Conservation (phyloP, 2,113 vertebrate species). For the Ramphastos sulfuratus region DNA sequence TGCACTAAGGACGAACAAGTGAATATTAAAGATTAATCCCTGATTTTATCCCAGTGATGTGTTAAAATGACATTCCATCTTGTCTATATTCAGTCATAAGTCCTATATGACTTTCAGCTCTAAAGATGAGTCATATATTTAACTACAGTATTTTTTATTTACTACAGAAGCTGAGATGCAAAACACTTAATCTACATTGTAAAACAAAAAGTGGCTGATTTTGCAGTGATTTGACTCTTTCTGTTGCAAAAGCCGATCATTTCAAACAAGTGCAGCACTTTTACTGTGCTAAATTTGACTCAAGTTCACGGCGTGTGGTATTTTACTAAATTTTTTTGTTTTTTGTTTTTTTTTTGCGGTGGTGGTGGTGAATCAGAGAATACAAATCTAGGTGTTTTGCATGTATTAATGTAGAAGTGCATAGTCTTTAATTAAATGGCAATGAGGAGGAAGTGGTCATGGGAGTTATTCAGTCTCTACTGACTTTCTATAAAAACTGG, state of each 20-base stretch:
- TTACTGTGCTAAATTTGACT: background rate
- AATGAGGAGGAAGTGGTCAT: background rate
- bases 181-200: conserved; percentile 59
- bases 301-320: background rate
- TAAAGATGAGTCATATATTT: conserved; percentile 54
- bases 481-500: background rate
- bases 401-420: conserved; percentile 23
- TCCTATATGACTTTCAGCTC: conserved; percentile 36
- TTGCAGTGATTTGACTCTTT: conserved; percentile 53
- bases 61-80: background rate
- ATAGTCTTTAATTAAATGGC: background rate
- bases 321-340: background rate
- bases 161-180: conserved; percentile 50
- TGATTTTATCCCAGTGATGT: background rate
- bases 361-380: background rate
- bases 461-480: background rate
- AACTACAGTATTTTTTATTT: conserved; percentile 67
- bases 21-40: background rate
- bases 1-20: background rate
- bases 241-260: background rate
- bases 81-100: conserved; percentile 20
- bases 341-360: no score
- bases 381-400: background rate
- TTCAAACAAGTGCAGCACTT: background rate
- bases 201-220: conserved; percentile 45